Evolutionary conservation across 2,113 vertebrate species (phyloP).

Genomic region (Craseonycteris thonglongyai): DNA sequence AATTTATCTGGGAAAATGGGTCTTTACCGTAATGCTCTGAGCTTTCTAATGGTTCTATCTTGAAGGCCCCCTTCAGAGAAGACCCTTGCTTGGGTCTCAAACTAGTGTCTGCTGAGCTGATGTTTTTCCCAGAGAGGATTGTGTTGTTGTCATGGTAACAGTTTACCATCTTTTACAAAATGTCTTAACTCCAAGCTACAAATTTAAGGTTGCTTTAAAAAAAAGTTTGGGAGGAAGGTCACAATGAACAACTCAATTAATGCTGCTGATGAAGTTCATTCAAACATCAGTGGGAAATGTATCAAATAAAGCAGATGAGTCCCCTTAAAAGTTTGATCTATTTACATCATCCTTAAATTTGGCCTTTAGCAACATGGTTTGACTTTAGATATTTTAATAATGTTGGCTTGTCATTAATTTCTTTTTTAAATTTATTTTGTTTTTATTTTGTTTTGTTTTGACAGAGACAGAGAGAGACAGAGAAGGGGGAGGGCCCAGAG

Average conservation of each 20-base stretch:
- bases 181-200: conserved; percentile 10
- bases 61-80: not conserved
- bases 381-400: not conserved
- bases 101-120: not conserved
- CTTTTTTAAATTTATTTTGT: no score
- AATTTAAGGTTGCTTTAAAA: not conserved
- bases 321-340: not conserved
- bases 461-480: no score
- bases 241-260: not conserved
- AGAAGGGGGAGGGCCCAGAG: no score
- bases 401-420: not conserved
- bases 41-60: not conserved
- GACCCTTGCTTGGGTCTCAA: not conserved
- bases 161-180: not conserved
- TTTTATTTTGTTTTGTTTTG: no score
- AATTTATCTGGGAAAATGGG: not conserved
- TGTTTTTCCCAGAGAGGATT: not conserved
- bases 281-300: not conserved
- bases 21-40: not conserved
- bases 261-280: not conserved
- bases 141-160: not conserved
- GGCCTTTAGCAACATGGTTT: not conserved
- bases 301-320: not conserved
- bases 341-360: not conserved
- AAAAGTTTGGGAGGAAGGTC: not conserved